These are phyloP conservation scores for Eucriotettix oculatus DNA, from an alignment of 2,888 invertebrate genomes.

Conservation along the genomic window DNA sequence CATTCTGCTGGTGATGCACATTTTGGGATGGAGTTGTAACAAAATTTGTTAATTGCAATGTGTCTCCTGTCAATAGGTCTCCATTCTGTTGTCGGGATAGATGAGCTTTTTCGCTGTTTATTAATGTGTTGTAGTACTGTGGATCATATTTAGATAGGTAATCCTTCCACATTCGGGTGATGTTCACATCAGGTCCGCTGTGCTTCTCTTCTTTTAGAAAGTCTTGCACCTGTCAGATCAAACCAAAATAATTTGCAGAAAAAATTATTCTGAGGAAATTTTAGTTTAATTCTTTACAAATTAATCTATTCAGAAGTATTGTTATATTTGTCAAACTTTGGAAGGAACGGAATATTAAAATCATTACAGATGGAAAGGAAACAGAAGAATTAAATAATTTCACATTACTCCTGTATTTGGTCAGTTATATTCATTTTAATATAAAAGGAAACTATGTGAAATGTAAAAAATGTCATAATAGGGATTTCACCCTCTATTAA, in stretches of 20 bases:
- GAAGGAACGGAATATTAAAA: too few species aligned
- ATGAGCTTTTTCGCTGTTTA: conserved; percentile 29
- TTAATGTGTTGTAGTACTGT: conserved; percentile 31
- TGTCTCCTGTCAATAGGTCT: not conserved
- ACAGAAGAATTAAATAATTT: too few species aligned
- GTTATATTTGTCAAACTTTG: too few species aligned
- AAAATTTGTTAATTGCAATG: not conserved
- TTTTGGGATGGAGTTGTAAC: not conserved
- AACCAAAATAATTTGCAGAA: not conserved
- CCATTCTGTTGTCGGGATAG: not conserved
- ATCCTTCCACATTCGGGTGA: conserved; percentile 40
- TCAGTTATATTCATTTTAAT: too few species aligned
- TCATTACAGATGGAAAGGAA: too few species aligned
- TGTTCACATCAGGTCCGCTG: conserved; percentile 37
- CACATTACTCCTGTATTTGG: too few species aligned
- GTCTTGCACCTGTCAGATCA: conserved; percentile 22
- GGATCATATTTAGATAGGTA: conserved; percentile 37
- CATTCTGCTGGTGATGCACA: not conserved
- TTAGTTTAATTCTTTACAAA: not conserved
- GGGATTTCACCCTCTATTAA: too few species aligned
- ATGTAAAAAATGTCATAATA: too few species aligned
- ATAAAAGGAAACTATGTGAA: too few species aligned
- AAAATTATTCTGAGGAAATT: not conserved
- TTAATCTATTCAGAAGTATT: too few species aligned
- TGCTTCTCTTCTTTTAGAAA: conserved; percentile 36